Evolutionary conservation across 2,113 vertebrate genomes (phyloP).

Genomic region (Miniopterus natalensis): DNA sequence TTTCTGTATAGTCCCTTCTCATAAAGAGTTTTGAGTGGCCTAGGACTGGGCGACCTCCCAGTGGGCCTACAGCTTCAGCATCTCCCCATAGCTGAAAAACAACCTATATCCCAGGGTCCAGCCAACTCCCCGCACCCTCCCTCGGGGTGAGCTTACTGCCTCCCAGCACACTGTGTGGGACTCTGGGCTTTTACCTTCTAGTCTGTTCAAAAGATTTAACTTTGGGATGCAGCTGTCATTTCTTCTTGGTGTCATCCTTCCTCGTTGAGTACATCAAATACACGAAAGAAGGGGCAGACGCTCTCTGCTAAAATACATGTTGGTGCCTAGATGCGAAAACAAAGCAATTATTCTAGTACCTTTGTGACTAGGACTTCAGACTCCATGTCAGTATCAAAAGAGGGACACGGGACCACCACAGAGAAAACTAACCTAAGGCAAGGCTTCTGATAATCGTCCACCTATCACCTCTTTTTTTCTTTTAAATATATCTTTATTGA

Average conservation of each 20-base stretch:
- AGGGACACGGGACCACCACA: not conserved
- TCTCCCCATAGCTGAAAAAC: not conserved
- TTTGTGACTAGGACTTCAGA: not conserved
- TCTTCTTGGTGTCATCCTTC: not conserved
- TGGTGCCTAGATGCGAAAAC: not conserved
- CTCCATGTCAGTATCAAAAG: not conserved
- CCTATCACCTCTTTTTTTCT: not conserved
- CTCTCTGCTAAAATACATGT: not conserved
- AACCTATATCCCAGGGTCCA: not conserved
- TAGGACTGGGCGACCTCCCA: not conserved
- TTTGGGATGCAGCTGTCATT: not conserved
- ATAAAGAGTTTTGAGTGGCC: not conserved
- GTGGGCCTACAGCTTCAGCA: not conserved
- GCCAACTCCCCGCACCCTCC: not conserved
- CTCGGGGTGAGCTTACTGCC: not conserved
- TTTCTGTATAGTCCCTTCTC: not conserved
- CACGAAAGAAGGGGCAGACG: not conserved
- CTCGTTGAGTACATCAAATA: not conserved
- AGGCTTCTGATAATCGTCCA: not conserved
- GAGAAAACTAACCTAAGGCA: not conserved
- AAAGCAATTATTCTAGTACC: not conserved
- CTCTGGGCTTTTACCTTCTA: not conserved
- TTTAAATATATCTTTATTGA: too few species aligned
- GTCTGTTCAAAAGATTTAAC: not conserved
- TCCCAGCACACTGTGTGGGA: not conserved